Percentiles rank a stretch among this genome's conserved stretches.
phyloP scores from a whole-genome alignment of 23 tunicate genomes.

The Trididemnum miniatum region DNA sequence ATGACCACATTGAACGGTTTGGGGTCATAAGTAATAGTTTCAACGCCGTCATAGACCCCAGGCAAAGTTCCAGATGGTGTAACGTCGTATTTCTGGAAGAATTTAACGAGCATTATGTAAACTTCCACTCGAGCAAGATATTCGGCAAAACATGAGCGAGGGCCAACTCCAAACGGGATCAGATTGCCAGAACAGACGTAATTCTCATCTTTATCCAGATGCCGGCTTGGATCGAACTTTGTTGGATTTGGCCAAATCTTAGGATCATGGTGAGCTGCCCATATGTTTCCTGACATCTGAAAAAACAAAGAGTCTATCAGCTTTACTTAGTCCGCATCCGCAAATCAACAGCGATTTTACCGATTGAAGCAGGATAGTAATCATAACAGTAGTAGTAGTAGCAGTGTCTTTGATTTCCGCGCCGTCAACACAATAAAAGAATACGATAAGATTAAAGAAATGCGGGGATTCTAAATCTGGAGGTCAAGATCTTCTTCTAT shows the following conservation, averaged over 20 bases:
- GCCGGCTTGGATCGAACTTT: neutral
- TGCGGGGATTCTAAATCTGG: no score
- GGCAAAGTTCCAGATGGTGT: neutral
- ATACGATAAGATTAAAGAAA: no score
- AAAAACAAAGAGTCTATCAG: no score
- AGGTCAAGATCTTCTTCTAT: no score
- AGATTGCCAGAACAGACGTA: neutral
- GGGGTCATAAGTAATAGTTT: neutral
- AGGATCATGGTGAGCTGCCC: neutral
- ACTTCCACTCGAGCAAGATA: neutral
- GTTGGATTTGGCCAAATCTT: neutral
- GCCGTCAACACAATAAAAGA: no score
- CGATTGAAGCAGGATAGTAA: no score
- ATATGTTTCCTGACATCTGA: neutral
- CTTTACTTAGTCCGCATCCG: no score
- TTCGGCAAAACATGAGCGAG: neutral
- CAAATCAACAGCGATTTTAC: no score
- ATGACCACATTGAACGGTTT: neutral
- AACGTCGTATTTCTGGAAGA: neutral
- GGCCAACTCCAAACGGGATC: neutral
- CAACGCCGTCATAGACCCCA: neutral
- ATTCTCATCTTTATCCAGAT: neutral
- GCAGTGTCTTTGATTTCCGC: no score
- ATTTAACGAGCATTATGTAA: neutral
- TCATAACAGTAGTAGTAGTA: no score